Evolutionary conservation across 2,888 invertebrate genomes (phyloP), one percentile per base, ranked within the genome.

Genomic region (Drosophila meridiana): DNA sequence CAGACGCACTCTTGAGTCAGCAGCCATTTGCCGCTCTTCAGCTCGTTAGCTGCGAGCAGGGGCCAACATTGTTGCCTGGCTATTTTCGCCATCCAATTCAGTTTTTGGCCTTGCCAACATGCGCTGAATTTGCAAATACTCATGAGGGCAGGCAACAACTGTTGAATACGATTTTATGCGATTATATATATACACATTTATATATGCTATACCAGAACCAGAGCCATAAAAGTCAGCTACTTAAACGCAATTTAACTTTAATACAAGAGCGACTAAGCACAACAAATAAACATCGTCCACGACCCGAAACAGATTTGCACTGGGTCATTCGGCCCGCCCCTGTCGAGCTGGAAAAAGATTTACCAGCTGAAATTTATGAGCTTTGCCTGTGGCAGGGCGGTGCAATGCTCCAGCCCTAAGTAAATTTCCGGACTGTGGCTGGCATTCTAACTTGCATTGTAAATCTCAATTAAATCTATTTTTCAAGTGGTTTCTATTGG

Each of bases 221-320:
- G 78, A 71, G 60, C 62, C 81, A 81, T 88, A 88, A 86, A 86
- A 86, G 78, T 86, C 73, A 62, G 78, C 83, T 80, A 87, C 87
- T 89, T 89, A 89, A 89, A 89, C 78, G 78, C 78, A 84, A 84
- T 89, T 83, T 82, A 67, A 72, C 85, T 87, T 84, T 82, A 84
- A 87, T 75, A 62, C 70, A 64, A 42, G 62, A 30, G 48, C 58
- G 42, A 58, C 20, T 20, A 48, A 40, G 20, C 45, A 56, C n/a
- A 72, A 63, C 69, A 81, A 83, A 86, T 83, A 88, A 83, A 80
- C 76, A 78, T 60, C 28, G 56, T 20, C 8, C 42, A 59, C 20
- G 63, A 48, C 48, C 65, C 60, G n/a, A 43, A 69, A 78, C 76
- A 78, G 73, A 89, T 89, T 81, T 78, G 55, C 63, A 42, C 13